Conservation (phyloP, 2,888 invertebrate genomes). For the Escarpia spicata region DNA sequence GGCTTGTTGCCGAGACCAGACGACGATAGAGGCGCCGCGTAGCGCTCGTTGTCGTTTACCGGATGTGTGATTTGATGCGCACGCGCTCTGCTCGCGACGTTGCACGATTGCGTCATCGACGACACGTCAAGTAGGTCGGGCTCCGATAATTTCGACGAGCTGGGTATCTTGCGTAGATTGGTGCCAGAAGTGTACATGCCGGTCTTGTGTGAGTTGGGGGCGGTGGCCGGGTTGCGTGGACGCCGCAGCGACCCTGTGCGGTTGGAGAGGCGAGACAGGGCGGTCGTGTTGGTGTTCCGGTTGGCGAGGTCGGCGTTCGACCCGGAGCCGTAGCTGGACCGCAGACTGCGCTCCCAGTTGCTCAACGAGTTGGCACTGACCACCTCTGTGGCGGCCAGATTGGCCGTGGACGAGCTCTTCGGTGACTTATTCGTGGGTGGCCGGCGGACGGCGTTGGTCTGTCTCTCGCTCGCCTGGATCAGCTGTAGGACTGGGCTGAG, state of each 20-base stretch:
- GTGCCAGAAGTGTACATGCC: neutral
- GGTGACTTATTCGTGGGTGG: neutral
- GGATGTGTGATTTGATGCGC: neutral
- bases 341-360: constrained; percentile 7
- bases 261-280: neutral
- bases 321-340: neutral
- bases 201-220: neutral
- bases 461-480: neutral
- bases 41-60: constrained; percentile 13
- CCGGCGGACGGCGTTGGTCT: neutral
- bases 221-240: neutral
- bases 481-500: neutral
- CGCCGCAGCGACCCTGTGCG: neutral
- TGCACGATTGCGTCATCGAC: neutral
- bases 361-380: neutral
- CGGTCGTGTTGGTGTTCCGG: neutral
- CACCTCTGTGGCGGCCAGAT: neutral
- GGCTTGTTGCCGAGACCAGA: neutral
- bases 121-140: neutral
- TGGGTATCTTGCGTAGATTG: neutral
- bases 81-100: neutral
- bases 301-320: neutral
- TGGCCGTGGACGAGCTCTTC: neutral
- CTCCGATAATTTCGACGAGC: neutral
- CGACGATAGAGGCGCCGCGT: neutral